Conservation (phyloP, 2,797 vertebrate genomes). For the Lepidocolaptes lacrymiger region DNA sequence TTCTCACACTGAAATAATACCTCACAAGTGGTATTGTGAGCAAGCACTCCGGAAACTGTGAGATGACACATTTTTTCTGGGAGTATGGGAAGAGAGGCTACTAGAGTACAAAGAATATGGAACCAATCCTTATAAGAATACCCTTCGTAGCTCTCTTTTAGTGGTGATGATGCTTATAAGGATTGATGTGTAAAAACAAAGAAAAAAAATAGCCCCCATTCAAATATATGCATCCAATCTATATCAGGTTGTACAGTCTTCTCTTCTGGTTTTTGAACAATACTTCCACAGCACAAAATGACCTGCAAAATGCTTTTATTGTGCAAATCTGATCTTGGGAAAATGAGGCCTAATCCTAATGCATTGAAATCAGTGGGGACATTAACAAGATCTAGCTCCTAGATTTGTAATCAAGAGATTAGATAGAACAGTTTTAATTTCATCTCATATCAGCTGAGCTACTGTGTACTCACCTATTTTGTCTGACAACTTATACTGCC, state of each 20-base stretch:
- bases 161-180: background rate
- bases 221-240: background rate
- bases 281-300: background rate
- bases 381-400: background rate
- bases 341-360: background rate
- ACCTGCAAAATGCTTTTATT: background rate
- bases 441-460: background rate
- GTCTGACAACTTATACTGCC: background rate
- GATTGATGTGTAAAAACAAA: background rate
- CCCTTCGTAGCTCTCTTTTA: background rate
- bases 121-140: background rate
- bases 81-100: background rate
- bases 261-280: background rate
- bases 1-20: background rate
- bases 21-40: background rate
- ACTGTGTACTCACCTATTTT: background rate
- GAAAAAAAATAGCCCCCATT: background rate
- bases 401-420: background rate
- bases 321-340: background rate
- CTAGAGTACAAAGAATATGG: rapidly evolving
- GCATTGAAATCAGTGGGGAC: background rate
- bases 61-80: background rate
- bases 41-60: background rate
- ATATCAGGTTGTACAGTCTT: background rate
- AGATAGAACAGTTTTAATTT: background rate